Conservation (phyloP, 1,140 invertebrate species). For the Neotoxoptera formosana region DNA sequence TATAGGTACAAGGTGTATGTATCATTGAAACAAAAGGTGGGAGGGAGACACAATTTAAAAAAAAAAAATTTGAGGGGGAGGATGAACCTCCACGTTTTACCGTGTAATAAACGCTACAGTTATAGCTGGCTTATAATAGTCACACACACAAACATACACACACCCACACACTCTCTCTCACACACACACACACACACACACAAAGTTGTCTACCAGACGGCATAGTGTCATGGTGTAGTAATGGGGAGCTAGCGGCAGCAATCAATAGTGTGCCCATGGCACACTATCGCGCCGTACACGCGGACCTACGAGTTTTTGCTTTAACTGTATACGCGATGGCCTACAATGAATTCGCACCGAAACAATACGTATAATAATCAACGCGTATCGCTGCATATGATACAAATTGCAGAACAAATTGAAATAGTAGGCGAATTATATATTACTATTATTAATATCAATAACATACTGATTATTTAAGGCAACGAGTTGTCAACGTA, state of each 20-base stretch:
- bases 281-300: neutral
- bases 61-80: neutral
- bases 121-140: neutral
- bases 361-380: neutral
- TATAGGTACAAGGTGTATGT: neutral
- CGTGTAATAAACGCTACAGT: neutral
- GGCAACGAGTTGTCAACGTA: neutral
- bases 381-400: neutral
- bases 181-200: neutral
- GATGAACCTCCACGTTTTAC: neutral
- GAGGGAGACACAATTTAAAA: neutral
- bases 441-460: neutral
- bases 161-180: neutral
- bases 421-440: neutral
- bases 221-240: neutral
- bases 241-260: constrained; percentile 21
- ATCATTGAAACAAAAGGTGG: neutral
- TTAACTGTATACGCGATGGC: neutral
- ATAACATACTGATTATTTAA: neutral
- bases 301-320: constrained; percentile 15
- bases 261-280: constrained; percentile 32
- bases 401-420: neutral
- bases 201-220: neutral
- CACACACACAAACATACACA: neutral
- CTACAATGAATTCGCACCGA: neutral